Conservation (phyloP, 2,888 invertebrate genomes). For the Eupithecia pulchellata region DNA sequence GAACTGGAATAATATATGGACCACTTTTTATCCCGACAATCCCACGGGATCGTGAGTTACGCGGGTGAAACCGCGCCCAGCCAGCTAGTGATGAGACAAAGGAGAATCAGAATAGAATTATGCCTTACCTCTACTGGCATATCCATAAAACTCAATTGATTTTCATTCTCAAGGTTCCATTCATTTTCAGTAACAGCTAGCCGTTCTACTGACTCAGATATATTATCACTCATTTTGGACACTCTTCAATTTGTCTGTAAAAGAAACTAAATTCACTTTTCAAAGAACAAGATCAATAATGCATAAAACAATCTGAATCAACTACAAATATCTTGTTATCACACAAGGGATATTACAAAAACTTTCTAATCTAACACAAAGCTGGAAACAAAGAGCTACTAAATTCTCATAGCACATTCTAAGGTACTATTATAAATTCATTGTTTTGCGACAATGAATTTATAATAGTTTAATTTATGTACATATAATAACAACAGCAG, state of each 20-base stretch:
- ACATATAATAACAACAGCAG: not conserved
- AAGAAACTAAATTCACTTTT: not conserved
- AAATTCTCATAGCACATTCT: not conserved
- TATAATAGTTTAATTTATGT: not conserved
- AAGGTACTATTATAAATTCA: too few species aligned
- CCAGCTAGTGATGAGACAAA: not conserved
- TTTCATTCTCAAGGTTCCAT: slow-evolving; percentile 49
- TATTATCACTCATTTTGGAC: slow-evolving; percentile 67
- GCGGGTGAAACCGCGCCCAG: too few species aligned
- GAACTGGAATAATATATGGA: too few species aligned
- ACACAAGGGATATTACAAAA: not conserved
- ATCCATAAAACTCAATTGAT: slow-evolving; percentile 59
- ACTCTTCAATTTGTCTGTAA: not conserved
- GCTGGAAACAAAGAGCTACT: not conserved
- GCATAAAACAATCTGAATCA: not conserved
- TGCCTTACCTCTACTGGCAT: slow-evolving; percentile 76
- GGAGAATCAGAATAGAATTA: not conserved
- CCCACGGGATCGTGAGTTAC: too few species aligned
- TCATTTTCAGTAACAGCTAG: slow-evolving; percentile 62
- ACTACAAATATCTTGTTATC: not conserved
- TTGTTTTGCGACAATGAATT: not conserved
- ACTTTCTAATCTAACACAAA: not conserved
- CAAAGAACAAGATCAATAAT: not conserved
- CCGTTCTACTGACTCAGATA: slow-evolving; percentile 59
- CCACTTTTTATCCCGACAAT: too few species aligned